Conservation (phyloP, 2,797 vertebrate genomes). For the Hylomyscus alleni region DNA sequence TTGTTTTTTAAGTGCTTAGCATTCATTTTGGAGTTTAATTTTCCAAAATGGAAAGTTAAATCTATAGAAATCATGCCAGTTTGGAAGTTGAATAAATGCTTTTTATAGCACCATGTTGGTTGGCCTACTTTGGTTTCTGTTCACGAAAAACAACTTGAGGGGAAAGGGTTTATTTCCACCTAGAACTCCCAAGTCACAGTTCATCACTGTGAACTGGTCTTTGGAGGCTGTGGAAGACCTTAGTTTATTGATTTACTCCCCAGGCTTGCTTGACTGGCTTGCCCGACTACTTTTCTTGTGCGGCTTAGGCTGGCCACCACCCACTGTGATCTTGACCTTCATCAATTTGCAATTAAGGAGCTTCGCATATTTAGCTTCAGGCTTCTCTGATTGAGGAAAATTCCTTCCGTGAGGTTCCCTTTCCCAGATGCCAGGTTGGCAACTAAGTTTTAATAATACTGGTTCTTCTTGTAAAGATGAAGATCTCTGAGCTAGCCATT, state of each 20-base stretch:
- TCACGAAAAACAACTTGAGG: neutral
- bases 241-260: neutral
- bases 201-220: neutral
- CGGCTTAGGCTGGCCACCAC: neutral
- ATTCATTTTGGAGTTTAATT: conserved; percentile 55
- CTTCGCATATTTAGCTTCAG: neutral
- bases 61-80: neutral
- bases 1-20: conserved; percentile 7
- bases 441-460: neutral
- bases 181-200: neutral
- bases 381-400: neutral
- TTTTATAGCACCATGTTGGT: neutral
- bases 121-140: neutral
- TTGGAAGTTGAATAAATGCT: conserved; percentile 35
- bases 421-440: neutral
- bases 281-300: neutral
- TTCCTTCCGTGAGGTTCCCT: neutral
- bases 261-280: no score
- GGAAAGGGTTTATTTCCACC: neutral
- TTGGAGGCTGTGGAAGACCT: neutral
- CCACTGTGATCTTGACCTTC: neutral
- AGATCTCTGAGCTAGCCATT: conserved; percentile 57
- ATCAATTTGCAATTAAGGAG: neutral
- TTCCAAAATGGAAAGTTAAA: conserved; percentile 55
- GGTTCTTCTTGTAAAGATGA: conserved; percentile 61